Base-by-base conservation (phyloP, 2,888 invertebrate species). In the Sesia bembeciformis region DNA sequence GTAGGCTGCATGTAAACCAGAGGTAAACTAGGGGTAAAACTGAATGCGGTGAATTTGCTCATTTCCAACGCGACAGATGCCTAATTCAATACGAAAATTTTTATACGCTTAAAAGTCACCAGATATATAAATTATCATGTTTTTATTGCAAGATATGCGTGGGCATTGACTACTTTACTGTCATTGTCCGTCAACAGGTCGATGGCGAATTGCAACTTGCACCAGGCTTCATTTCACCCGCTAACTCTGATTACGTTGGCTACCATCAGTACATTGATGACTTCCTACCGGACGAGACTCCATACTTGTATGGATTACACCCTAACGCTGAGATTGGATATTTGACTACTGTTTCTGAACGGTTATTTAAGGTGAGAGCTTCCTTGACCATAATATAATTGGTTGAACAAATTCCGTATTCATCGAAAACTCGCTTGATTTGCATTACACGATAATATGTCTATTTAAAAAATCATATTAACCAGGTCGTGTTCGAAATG, bases 261-360 rank as follows among this genome's bases (percentile, higher is more conserved):
- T 98, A 98, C 81, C 98, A 98, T 73, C 79, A 90, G 54, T 98
- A 97, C 78, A 94, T 98, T 51, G 97, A 97, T 70, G 95, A 97
- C 61, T 92, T 90, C 66, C 81, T 98, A 40, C 98, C 98, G 0
- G 90, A 94, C 0, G 98, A 98, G 83, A 96, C 96, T 53, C 98
- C 98, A 0, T 92, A 94, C 65, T 89, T 98, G 8, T 98, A 98
- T 70, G 98, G 98, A 0, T 87, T 98, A 38, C 98, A 98, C 84
- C 95, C 97, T 0, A 98, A 98, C 77, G 97, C 98, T 0, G 98
- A 98, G 86, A 97, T 98, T 58, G 97, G 97, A 51, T 97, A 97
- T 72, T 85, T 98, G 53, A 97, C 97, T 0, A 93, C 94, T 0
- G 95, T 94, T 0, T 95, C 97, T 0, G 96, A 97, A 66, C 92